A percentile compares a stretch with the other conserved stretches of the same genome.
Conservation (phyloP, 2,113 vertebrate species). For the Columba livia region DNA sequence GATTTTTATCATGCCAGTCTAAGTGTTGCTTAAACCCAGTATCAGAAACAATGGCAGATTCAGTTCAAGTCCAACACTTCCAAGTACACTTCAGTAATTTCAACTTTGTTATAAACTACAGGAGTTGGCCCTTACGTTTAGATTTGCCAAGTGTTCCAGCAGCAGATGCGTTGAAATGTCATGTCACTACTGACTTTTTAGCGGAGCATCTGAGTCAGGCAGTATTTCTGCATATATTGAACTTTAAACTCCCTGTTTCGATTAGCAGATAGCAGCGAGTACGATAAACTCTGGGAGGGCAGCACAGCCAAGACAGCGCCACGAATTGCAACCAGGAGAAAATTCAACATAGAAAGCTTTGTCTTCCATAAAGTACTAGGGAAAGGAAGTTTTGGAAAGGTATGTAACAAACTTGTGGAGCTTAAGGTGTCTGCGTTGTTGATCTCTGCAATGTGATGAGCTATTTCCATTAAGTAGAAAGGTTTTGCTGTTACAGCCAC, state of each 20-base stretch:
- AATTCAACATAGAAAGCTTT: constrained; percentile 86
- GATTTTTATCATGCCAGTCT: neutral
- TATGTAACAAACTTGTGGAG: constrained; percentile 42
- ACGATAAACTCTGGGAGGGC: constrained; percentile 88
- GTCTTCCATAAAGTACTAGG: constrained; percentile 93
- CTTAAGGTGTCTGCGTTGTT: neutral
- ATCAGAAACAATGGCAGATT: neutral
- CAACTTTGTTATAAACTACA: neutral
- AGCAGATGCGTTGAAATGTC: neutral
- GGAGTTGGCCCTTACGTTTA: neutral
- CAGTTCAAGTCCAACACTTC: neutral
- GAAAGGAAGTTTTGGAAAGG: constrained; percentile 99
- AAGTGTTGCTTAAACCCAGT: neutral
- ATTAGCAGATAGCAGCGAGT: constrained; percentile 75
- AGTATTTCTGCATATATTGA: neutral
- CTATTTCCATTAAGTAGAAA: neutral
- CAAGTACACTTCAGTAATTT: rapidly evolving
- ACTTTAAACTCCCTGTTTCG: neutral
- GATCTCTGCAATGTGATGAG: neutral
- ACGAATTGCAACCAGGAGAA: constrained; percentile 71
- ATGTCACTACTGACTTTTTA: neutral
- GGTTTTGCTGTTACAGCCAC: neutral
- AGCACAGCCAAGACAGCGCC: constrained; percentile 58
- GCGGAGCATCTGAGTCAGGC: neutral
- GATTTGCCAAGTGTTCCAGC: neutral